These are phyloP conservation scores for Belgica antarctica DNA, from an alignment of 2,888 invertebrate species.

Conservation along the genomic window DNA sequence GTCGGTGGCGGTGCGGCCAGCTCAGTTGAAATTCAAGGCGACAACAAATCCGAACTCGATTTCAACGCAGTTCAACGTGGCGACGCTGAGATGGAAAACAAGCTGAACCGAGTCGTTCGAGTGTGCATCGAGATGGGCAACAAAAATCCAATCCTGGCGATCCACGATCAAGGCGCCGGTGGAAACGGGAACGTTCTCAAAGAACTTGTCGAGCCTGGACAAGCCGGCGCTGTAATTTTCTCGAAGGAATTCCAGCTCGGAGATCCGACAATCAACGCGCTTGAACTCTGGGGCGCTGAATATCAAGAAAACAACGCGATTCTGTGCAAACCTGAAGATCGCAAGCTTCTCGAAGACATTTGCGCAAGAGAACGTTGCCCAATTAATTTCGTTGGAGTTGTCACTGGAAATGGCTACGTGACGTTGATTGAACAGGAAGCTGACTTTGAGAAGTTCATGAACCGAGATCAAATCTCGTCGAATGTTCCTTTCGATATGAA, in stretches of 20 bases:
- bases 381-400: conserved; percentile 87
- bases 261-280: conserved; percentile 87
- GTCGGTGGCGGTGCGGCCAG: conserved; percentile 99
- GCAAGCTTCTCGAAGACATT: conserved; percentile 66
- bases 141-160: conserved; percentile 85
- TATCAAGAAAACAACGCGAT: conserved; percentile 96
- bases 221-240: conserved; percentile 84
- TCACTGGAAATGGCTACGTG: conserved; percentile 81
- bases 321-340: conserved; percentile 69
- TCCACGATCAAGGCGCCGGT: conserved; percentile 99
- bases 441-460: conserved; percentile 55
- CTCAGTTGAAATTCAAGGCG: conserved; percentile 91
- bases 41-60: conserved; percentile 79
- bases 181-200: conserved; percentile 97
- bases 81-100: conserved; percentile 99
- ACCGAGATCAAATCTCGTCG: conserved; percentile 55
- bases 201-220: conserved; percentile 85
- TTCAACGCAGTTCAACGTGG: conserved; percentile 92
- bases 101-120: conserved; percentile 88
- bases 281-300: conserved; percentile 98
- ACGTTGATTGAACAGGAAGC: conserved; percentile 63
- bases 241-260: conserved; percentile 84
- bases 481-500: conserved; percentile 80
- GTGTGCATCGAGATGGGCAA: conserved; percentile 82
- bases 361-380: conserved; percentile 88